Conservation (phyloP, 2,113 vertebrate species). For the Pagrus major region DNA sequence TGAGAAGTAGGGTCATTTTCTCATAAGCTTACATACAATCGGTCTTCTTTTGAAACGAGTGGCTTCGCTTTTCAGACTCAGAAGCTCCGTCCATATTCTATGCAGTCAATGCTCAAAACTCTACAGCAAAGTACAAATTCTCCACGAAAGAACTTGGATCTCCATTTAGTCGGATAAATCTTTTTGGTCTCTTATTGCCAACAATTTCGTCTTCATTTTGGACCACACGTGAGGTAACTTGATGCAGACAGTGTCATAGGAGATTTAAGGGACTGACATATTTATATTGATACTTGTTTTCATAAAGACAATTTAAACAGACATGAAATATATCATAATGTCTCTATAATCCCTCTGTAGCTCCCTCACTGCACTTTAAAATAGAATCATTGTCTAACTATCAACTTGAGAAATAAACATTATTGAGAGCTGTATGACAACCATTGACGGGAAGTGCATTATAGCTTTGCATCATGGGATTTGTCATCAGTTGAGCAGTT, state of each 20-base stretch:
- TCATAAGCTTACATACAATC: no score
- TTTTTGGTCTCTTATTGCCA: not conserved
- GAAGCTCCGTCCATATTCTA: no score
- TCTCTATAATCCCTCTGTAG: conserved; percentile 39
- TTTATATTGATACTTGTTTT: conserved; percentile 22
- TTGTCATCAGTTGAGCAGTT: conserved; percentile 69
- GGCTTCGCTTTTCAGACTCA: no score
- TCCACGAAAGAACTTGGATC: not conserved
- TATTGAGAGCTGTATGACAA: conserved; percentile 64
- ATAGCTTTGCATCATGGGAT: conserved; percentile 76
- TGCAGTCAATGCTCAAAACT: no score
- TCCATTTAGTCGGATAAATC: not conserved
- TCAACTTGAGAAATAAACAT: conserved; percentile 51
- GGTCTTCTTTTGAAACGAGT: no score
- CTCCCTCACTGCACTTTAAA: conserved; percentile 39
- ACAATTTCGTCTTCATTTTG: conserved; percentile 15
- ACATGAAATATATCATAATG: conserved; percentile 33
- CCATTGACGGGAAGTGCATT: conserved; percentile 65
- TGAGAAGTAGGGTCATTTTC: no score
- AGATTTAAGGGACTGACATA: conserved; percentile 32
- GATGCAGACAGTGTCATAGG: conserved; percentile 3
- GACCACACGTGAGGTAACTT: conserved; percentile 40
- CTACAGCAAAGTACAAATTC: not conserved
- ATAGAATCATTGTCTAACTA: conserved; percentile 47
- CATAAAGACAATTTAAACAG: conserved; percentile 33